Evolutionary conservation across 2,113 vertebrate species (phyloP).

Genomic region (Castor canadensis): DNA sequence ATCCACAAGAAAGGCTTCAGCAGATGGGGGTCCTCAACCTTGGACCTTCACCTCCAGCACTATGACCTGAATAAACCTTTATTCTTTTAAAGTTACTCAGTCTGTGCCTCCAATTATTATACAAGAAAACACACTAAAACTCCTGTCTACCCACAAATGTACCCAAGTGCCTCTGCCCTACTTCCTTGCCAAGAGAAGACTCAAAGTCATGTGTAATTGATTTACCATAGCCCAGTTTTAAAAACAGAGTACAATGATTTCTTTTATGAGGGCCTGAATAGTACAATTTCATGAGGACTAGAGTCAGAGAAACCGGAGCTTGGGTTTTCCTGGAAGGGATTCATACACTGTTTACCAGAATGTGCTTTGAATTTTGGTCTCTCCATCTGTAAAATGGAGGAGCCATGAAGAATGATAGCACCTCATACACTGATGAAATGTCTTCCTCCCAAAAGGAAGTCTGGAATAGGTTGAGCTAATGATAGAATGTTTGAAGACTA

Average conservation of each 20-base stretch:
- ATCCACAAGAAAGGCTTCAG: background rate
- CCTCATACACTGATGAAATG: background rate
- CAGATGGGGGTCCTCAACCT: background rate
- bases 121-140: background rate
- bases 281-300: background rate
- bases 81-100: background rate
- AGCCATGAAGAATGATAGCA: background rate
- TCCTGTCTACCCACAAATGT: background rate
- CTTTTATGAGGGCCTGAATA: background rate
- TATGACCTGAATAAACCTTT: background rate
- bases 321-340: background rate
- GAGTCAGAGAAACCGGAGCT: background rate
- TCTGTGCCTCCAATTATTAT: background rate
- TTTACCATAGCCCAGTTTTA: background rate
- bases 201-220: background rate
- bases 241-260: constrained; percentile 24
- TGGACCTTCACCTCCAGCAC: background rate
- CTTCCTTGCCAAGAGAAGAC: background rate
- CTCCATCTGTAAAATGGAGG: background rate
- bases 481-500: constrained; percentile 44
- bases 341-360: background rate
- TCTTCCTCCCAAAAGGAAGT: background rate
- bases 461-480: constrained; percentile 5
- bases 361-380: background rate
- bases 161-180: background rate